These are phyloP conservation scores for Pampusana beccarii DNA, from an alignment of 2,113 vertebrate genomes.

Conservation along the genomic window DNA sequence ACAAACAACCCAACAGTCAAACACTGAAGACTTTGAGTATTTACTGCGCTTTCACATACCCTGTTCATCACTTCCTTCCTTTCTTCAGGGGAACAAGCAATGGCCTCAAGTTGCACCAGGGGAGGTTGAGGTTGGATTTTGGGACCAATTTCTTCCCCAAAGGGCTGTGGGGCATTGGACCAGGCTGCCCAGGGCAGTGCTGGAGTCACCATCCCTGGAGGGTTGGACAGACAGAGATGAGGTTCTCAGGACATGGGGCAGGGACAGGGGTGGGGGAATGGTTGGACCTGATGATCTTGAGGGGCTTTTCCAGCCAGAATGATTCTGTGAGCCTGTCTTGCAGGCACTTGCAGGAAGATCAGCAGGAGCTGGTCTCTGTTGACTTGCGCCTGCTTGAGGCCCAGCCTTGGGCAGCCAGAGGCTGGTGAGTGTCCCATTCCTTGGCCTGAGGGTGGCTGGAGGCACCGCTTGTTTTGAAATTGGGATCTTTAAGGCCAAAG, in stretches of 20 bases:
- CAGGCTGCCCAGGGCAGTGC: too few species aligned
- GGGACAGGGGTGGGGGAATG: too few species aligned
- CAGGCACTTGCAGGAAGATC: not conserved
- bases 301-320: too few species aligned
- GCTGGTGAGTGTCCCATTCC: not conserved
- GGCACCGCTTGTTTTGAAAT: not conserved
- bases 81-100: not conserved
- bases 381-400: not conserved
- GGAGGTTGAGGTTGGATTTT: too few species aligned
- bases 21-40: not conserved
- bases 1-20: not conserved
- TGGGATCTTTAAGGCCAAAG: not conserved
- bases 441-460: rapidly evolving
- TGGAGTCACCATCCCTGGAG: too few species aligned
- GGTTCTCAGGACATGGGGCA: too few species aligned
- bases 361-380: not conserved
- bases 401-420: not conserved
- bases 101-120: too few species aligned
- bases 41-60: not conserved
- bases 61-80: not conserved
- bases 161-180: too few species aligned
- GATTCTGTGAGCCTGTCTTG: not conserved
- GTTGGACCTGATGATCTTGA: too few species aligned
- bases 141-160: too few species aligned
- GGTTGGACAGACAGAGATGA: too few species aligned